Conservation (phyloP, 2,797 vertebrate genomes). For the Alosa sapidissima region DNA sequence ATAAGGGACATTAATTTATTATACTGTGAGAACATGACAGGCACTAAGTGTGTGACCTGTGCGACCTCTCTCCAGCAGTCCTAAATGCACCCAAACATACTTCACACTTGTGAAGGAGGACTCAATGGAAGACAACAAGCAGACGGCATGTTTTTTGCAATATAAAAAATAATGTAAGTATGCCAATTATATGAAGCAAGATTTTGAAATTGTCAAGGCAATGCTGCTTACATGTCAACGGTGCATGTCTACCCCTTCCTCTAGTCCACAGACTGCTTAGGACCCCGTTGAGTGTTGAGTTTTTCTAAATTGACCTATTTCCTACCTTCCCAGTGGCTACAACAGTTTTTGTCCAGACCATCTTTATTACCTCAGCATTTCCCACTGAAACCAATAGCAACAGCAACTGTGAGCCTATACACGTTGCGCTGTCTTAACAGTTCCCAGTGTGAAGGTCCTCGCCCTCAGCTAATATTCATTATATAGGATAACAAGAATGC, state of each 20-base stretch:
- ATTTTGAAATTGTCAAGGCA: neutral
- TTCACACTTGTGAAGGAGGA: too few relatives aligned
- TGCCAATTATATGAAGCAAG: neutral
- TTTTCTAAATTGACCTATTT: slow-evolving; percentile 5
- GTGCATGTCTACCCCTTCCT: neutral
- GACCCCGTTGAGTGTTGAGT: neutral
- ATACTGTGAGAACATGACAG: neutral
- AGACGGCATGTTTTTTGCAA: too few relatives aligned
- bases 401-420: neutral
- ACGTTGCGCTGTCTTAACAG: neutral
- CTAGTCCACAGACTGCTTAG: neutral
- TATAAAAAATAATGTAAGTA: too few relatives aligned
- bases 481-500: neutral
- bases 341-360: neutral
- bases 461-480: neutral
- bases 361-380: slow-evolving; percentile 16
- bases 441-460: neutral
- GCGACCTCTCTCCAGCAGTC: neutral
- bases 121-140: too few relatives aligned
- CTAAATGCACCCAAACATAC: neutral
- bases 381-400: slow-evolving; percentile 4
- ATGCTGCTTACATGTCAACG: neutral
- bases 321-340: neutral
- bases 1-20: neutral
- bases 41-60: neutral